Percentiles rank a stretch among this genome's conserved stretches.
These are phyloP conservation scores for Halictus rubicundus DNA, from an alignment of 1,140 invertebrate genomes.

Conservation along the genomic window DNA sequence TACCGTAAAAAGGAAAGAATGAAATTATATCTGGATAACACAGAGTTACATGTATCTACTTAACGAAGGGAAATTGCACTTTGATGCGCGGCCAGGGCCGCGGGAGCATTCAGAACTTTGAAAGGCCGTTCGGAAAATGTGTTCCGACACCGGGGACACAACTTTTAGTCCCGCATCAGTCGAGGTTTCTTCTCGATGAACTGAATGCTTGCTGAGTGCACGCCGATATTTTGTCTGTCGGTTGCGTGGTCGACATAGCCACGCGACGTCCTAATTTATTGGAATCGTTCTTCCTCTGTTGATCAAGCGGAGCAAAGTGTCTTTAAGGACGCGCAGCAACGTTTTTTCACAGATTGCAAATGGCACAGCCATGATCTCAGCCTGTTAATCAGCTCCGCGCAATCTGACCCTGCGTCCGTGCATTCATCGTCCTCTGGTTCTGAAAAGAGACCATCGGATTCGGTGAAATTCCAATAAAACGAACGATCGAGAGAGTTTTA, in stretches of 20 bases:
- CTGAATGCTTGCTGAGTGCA: constrained; percentile 31
- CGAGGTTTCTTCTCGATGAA: constrained; percentile 16
- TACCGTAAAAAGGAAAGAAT: constrained; percentile 30
- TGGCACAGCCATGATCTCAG: constrained; percentile 81
- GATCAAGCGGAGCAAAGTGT: constrained; percentile 71
- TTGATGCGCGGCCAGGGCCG: constrained; percentile 14
- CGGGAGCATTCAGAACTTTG: constrained; percentile 10
- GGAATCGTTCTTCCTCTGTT: constrained; percentile 5
- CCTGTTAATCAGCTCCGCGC: constrained; percentile 80
- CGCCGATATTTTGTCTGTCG: constrained; percentile 18
- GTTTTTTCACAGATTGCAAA: constrained; percentile 79
- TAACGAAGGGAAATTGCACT: constrained; percentile 19
- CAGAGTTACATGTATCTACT: constrained; percentile 40
- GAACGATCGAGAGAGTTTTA: background rate
- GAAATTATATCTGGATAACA: constrained; percentile 33
- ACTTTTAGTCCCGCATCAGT: constrained; percentile 1
- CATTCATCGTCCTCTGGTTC: constrained; percentile 79
- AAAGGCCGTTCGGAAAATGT: constrained; percentile 7
- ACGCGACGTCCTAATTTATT: constrained; percentile 20
- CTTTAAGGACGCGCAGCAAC: constrained; percentile 79
- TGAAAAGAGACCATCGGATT: constrained; percentile 32
- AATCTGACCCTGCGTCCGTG: constrained; percentile 77
- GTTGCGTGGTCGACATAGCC: constrained; percentile 5
- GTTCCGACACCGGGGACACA: background rate
- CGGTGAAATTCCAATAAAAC: background rate